These are phyloP conservation scores for Cyclophora punctaria DNA, from an alignment of 2,888 invertebrate species.

Conservation along the genomic window DNA sequence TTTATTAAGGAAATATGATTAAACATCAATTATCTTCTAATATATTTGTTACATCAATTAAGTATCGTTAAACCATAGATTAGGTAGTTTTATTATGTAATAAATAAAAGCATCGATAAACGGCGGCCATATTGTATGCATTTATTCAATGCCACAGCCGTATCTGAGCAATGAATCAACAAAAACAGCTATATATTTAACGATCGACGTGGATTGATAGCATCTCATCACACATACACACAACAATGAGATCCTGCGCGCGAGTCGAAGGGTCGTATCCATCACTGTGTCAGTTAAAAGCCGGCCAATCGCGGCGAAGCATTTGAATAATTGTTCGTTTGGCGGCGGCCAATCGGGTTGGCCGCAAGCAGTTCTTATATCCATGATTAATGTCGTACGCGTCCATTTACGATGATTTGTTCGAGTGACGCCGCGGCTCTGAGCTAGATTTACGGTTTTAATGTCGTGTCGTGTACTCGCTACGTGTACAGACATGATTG, in stretches of 20 bases:
- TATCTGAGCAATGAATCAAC: conserved; percentile 23
- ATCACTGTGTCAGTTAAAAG: conserved; percentile 67
- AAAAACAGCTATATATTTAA: conserved; percentile 35
- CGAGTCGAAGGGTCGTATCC: conserved; percentile 69
- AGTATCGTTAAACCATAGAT: no score
- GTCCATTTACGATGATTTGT: conserved; percentile 70
- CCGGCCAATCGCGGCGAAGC: conserved; percentile 54
- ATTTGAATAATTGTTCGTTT: conserved; percentile 73
- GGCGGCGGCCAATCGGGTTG: conserved; percentile 57
- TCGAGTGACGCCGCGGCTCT: conserved; percentile 44
- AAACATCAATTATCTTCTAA: no score
- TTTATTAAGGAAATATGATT: no score
- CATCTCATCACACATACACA: conserved; percentile 38
- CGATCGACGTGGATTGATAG: conserved; percentile 30
- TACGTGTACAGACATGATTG: conserved; percentile 38
- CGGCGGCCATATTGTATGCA: conserved; percentile 20
- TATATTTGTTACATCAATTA: no score
- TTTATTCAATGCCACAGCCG: conserved; percentile 22
- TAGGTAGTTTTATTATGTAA: no score
- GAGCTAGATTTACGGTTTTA: conserved; percentile 59
- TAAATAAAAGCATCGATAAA: no score
- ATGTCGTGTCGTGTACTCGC: conserved; percentile 43
- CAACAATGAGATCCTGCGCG: conserved; percentile 53
- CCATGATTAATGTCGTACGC: conserved; percentile 62
- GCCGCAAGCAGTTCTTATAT: conserved; percentile 57